Percentiles rank a stretch among this genome's conserved stretches.
Conservation (phyloP, 1,140 invertebrate genomes). For the Drosophila orena region DNA sequence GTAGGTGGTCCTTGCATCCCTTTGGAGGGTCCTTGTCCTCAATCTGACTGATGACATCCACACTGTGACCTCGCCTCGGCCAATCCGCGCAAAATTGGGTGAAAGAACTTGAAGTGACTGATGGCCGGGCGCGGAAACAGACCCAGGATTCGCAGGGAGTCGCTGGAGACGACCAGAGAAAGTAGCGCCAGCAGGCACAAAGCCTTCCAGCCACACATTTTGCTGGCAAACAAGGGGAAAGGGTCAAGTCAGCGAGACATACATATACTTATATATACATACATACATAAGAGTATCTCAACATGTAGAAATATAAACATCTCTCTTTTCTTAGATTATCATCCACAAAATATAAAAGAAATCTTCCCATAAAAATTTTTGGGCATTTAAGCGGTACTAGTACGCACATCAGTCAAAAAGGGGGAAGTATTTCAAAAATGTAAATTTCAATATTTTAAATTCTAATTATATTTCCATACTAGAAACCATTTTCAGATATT, state of each 20-base stretch:
- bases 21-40: constrained; percentile 85
- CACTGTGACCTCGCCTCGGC: constrained; percentile 88
- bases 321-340: too few relatives aligned
- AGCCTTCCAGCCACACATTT: constrained; percentile 5
- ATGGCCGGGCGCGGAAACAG: constrained; percentile 89
- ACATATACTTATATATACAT: background rate
- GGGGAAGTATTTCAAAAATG: too few relatives aligned
- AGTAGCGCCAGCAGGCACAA: constrained; percentile 15
- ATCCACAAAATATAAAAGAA: too few relatives aligned
- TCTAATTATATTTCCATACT: too few relatives aligned
- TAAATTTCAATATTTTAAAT: too few relatives aligned
- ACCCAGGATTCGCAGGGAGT: constrained; percentile 86
- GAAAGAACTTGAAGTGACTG: constrained; percentile 90
- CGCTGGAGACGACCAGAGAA: background rate
- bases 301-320: too few relatives aligned
- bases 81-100: constrained; percentile 88
- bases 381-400: too few relatives aligned
- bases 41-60: constrained; percentile 90
- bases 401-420: too few relatives aligned
- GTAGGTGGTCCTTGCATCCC: constrained; percentile 87
- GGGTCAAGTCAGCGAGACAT: background rate
- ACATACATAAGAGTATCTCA: constrained; percentile 1
- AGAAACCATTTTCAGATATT: too few relatives aligned
- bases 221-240: background rate
- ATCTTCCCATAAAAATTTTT: too few relatives aligned